Conservation (phyloP, 2,113 vertebrate genomes). For the Tachycineta bicolor region DNA sequence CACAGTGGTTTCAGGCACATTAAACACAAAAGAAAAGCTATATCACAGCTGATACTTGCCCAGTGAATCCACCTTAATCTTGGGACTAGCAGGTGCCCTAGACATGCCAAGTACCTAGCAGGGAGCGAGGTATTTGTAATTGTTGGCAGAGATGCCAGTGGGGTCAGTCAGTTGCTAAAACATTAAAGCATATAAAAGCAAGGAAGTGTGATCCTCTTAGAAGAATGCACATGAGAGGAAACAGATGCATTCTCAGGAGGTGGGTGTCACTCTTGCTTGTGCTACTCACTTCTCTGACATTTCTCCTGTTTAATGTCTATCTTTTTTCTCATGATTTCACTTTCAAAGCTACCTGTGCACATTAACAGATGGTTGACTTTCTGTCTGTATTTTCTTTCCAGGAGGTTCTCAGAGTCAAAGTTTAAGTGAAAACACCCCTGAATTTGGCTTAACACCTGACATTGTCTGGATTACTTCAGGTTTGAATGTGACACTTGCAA, state of each 20-base stretch:
- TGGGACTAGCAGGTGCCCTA: conserved; percentile 6
- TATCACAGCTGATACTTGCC: not conserved
- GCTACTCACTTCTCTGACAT: not conserved
- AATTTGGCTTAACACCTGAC: not conserved
- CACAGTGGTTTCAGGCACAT: not conserved
- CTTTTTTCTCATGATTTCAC: conserved; percentile 3
- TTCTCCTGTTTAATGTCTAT: not conserved
- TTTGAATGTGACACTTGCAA: not conserved
- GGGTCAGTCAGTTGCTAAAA: conserved; percentile 18
- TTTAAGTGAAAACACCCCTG: conserved; percentile 11
- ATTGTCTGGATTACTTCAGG: not conserved
- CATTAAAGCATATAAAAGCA: conserved; percentile 1
- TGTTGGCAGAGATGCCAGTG: conserved; percentile 1
- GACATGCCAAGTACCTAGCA: not conserved
- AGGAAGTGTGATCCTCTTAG: not conserved
- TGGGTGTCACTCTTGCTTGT: conserved; percentile 23
- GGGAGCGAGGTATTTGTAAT: not conserved
- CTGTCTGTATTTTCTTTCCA: not conserved
- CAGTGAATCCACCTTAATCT: not conserved
- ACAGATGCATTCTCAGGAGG: conserved; percentile 8
- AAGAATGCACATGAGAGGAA: not conserved
- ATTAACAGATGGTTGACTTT: not conserved
- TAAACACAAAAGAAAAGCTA: not conserved
- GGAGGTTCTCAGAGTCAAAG: not conserved
- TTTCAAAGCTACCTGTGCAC: conserved; percentile 1